Base-by-base conservation (phyloP, 2,888 invertebrate species). In the Agelastica alni region DNA sequence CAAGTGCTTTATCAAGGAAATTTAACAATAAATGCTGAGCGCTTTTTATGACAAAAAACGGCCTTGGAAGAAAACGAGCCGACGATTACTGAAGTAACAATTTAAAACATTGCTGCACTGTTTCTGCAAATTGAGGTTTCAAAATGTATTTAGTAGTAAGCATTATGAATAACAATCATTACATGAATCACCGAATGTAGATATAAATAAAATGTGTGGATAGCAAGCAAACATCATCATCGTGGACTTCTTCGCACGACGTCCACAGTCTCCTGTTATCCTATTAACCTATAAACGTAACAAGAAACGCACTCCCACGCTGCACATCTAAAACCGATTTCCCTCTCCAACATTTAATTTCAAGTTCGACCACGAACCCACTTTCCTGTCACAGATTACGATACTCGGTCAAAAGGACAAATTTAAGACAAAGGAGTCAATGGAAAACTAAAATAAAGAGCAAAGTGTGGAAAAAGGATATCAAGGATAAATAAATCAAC, bases 261-360 rank as follows among this genome's bases (percentile, higher is more conserved):
- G 30, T 31, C 12, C 5, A 30, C 43, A 7, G 7, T 4, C 12
- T 63, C 51, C 59, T 67, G 64, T 5, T 51, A 16, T 44, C 71
- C 69, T 70, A 58, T 26, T 71, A 56, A 36, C 28, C 51, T 45
- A 43, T 42, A 51, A 58, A 62, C 61, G 60, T 62, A 58, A 56
- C 58, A 67, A 67, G 65, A 60, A 62, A 64, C 67, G 69, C 67
- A 70, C 71, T 70, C 70, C 69, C 67, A 69, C 68, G 66, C 68
- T 51, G 55, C 55, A 46, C 30, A 53, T 59, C 56, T 51, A n/a
- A n/a, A 32, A 46, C 39, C 13, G 32, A 51, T 47, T 56, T 51
- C 44, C 26, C 26, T 9, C 30, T 5, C 3, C 18, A 46, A 53
- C 17, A 45, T 20, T 4, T 13, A 4, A 49, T 34, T 28, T 12